Evolutionary conservation across 2,113 vertebrate species (phyloP), one percentile per base, ranked within the genome.

Genomic region (Colinus virginianus): DNA sequence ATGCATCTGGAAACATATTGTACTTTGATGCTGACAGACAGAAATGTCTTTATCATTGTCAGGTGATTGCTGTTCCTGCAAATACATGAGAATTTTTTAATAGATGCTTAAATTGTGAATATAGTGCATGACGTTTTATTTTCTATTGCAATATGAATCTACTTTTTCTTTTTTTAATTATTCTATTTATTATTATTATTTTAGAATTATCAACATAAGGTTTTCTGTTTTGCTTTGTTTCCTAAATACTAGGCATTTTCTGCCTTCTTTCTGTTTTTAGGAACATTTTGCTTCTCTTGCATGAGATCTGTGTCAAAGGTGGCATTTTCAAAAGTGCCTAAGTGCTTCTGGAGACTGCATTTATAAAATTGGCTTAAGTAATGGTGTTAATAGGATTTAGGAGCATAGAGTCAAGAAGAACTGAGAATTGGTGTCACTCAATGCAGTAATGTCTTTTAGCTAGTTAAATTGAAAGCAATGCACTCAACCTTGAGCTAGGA

Each of bases 1-100:
- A 94, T n/a, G 30, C 43, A 64, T 83, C 68, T 88, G 80, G 88
- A 92, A 94, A 84, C 23, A 9, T 78, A 83, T 62, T 62, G 79
- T 76, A 68, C 53, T 72, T 90, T 48, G 26, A 48, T 66, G 69
- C 34, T 84, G 79, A 86, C 79, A 78, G 22, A 71, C 18, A 88
- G 36, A 70, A 77, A 91, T 95, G n/a, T 80, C 78, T 87, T 95
- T 68, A 56, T 68, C 63, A 40, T 87, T 68, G 66, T 64, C 36
- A 93, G 14, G 22, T 76, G 66, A 77, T 43, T 69, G 75, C 49
- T 92, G 70, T 80, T 84, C 45, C 28, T 80, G 36, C 28, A 82
- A 51, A 79, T 87, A 69, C 62, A 17, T 38, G 23, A 66, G 23
- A 6, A 20, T 45, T 21, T 43, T 48, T 77, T 7, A 76, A 66